A percentile compares a stretch with the other conserved stretches of the same genome.
Conservation (phyloP, 2,888 invertebrate species). For the Ommatoiulus sabulosus region DNA sequence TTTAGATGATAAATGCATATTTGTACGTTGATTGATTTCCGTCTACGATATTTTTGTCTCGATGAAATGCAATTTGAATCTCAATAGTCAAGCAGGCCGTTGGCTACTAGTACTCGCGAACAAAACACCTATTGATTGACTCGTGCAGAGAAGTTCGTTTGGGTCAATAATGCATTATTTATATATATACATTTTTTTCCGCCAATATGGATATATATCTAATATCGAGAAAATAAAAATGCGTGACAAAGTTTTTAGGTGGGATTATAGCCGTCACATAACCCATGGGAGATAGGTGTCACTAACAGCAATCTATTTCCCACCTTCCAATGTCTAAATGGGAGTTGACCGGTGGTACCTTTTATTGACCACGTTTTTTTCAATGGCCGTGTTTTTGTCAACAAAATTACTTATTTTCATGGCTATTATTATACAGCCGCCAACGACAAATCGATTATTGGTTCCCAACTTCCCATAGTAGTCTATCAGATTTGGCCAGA, state of each 20-base stretch:
- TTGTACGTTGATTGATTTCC: background rate
- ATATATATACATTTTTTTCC: background rate
- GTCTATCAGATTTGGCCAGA: constrained; percentile 28
- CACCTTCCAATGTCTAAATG: constrained; percentile 25
- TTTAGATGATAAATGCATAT: background rate
- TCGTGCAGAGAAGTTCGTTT: constrained; percentile 38
- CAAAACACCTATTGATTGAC: constrained; percentile 25
- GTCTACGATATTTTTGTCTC: background rate
- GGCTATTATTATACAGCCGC: constrained; percentile 33
- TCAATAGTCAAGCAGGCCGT: background rate
- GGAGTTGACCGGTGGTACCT: constrained; percentile 35
- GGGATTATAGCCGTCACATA: constrained; percentile 6
- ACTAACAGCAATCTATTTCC: constrained; percentile 38
- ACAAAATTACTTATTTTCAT: constrained; percentile 47
- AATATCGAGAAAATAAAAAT: constrained; percentile 42
- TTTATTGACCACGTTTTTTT: constrained; percentile 18
- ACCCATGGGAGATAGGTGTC: constrained; percentile 25
- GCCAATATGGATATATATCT: background rate
- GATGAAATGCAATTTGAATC: constrained; percentile 4
- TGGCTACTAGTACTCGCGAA: constrained; percentile 1
- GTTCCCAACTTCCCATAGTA: background rate
- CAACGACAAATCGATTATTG: constrained; percentile 13
- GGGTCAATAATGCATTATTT: constrained; percentile 48
- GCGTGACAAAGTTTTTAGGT: constrained; percentile 41
- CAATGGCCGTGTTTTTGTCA: constrained; percentile 38